Evolutionary conservation across 2,113 vertebrate species (phyloP), one percentile per base, ranked within the genome.

Genomic region (Lophius piscatorius): DNA sequence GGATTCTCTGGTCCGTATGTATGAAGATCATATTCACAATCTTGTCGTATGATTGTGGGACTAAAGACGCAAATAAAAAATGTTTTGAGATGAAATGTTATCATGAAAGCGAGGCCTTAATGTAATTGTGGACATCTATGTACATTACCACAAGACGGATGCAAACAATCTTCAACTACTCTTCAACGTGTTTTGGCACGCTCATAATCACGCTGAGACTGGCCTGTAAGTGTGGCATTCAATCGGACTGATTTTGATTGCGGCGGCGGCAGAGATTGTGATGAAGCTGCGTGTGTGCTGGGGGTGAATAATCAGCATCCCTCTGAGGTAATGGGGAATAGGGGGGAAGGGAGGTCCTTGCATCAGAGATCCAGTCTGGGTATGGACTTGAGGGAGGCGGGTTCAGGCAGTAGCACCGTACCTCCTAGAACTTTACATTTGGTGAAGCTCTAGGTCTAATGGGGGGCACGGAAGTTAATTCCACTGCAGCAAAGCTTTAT

Each of bases 381-480:
- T 38, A 58, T 8, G 31, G 12, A 24, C 11, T 22, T 11, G 56
- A 9, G 29, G 55, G 52, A 2, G 48, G 63, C 4, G 33, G 20
- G 36, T 1, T 9, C 14, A 70, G 65, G 70, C 74, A 68, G 59
- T 41, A 49, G 64, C 55, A 73, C 55, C 31, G 36, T 54, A 69
- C 59, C 55, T 77, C 50, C 51, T 78, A 63, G 35, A 78, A 47
- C 65, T 77, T 38, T 49, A 54, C 55, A 20, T 76, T 78, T 29
- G 41, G 54, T 63, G 80, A 57, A 76, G 78, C 85, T 81, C 72
- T 58, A 63, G 68, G 66, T 68, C 63, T 88, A 89, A 88, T 84
- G 78, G 86, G 80, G 83, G 85, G 78, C 85, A 90, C 60, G 77
- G 63, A 56, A 90, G 85, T 90, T 89, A 88, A 90, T 90, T 88